Base-by-base conservation (phyloP, 35 echinoderm and acorn worm genomes). In the Ophioderma brevispina region DNA sequence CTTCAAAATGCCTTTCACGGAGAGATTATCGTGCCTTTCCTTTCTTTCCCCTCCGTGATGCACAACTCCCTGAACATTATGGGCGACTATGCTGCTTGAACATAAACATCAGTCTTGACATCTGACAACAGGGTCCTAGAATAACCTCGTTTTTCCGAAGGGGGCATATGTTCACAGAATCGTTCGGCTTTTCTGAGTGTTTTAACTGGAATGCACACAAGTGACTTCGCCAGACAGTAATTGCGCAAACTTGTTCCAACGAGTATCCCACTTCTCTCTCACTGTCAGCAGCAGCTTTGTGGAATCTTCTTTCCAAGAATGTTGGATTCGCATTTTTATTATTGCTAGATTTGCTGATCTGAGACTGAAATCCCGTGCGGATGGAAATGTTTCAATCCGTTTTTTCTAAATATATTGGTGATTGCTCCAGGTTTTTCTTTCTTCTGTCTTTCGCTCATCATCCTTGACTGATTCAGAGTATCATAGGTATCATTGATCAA, bases 1-100 rank as follows among this genome's bases (percentile, higher is more conserved):
- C 31, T 32, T 10, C 35, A 82, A 0, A 17, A 38, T n/a, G n/a
- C n/a, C n/a, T 11, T 19, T 0, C 13, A 2, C 33, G 38, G 40
- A 5, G 78, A 81, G 17, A 23, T 8, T 4, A 17, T 46, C 17
- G 4, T n/a, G n/a, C n/a, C n/a, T n/a, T n/a, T 8, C 87, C 43
- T 38, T 17, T 52, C 13, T 80, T 1, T n/a, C n/a, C 76, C 17
- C 32, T 50, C 52, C 2, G 81, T 88, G n/a, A n/a, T n/a, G n/a
- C 6, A 33, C 13, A 89, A 46, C 13, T 31, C 0, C 88, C 88
- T 39, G 40, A 55, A 75, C n/a, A 70, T n/a, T 34, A 35, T 90
- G 79, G 2, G 88, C 43, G 0, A 90, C 32, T 64, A 90, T 38
- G 88, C 88, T 37, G 88, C 78, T 39, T 90, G 88, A 19, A 90